A percentile compares a stretch with the other conserved stretches of the same genome.
phyloP scores from a whole-genome alignment of 1,140 invertebrate species.

The Drosophila eugracilis region DNA sequence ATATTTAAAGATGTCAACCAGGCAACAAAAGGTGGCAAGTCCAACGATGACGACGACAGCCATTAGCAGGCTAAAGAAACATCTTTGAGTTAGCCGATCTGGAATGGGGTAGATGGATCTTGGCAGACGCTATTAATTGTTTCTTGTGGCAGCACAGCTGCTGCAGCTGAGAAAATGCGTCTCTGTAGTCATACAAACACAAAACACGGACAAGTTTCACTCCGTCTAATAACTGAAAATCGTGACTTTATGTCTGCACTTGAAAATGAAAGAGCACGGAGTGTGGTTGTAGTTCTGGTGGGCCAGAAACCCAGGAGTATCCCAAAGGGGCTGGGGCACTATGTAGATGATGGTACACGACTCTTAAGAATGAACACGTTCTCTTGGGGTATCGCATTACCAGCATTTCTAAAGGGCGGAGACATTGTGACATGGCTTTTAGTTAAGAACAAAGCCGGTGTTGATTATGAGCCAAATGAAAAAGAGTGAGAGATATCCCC shows the following conservation, averaged over 20 bases:
- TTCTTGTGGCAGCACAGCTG: slow-evolving; percentile 61
- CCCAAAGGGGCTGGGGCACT: slow-evolving; percentile 5
- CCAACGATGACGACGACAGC: slow-evolving; percentile 50
- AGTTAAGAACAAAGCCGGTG: slow-evolving; percentile 42
- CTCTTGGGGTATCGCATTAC: slow-evolving; percentile 67
- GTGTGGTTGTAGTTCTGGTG: slow-evolving; percentile 41
- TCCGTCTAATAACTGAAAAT: slow-evolving; percentile 79
- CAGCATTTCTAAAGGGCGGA: slow-evolving; percentile 64
- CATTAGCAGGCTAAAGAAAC: slow-evolving; percentile 60
- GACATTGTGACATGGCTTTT: slow-evolving; percentile 48
- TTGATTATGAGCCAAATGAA: slow-evolving; percentile 31
- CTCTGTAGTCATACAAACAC: slow-evolving; percentile 42
- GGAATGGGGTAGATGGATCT: slow-evolving; percentile 5
- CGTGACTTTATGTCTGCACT: slow-evolving; percentile 80
- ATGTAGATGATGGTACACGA: slow-evolving; percentile 46
- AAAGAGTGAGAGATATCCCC: slow-evolving; percentile 1
- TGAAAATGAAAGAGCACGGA: slow-evolving; percentile 66
- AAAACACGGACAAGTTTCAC: slow-evolving; percentile 60
- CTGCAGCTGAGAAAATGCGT: slow-evolving; percentile 61
- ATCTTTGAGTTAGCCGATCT: slow-evolving; percentile 63
- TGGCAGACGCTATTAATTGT: slow-evolving; percentile 81
- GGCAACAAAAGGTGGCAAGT: slow-evolving; percentile 70
- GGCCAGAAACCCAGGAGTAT: not conserved
- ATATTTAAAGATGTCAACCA: slow-evolving; percentile 74
- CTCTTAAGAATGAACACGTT: slow-evolving; percentile 77